phyloP scores from a whole-genome alignment of 2,797 vertebrate genomes.

The Aselliscus stoliczkanus region DNA sequence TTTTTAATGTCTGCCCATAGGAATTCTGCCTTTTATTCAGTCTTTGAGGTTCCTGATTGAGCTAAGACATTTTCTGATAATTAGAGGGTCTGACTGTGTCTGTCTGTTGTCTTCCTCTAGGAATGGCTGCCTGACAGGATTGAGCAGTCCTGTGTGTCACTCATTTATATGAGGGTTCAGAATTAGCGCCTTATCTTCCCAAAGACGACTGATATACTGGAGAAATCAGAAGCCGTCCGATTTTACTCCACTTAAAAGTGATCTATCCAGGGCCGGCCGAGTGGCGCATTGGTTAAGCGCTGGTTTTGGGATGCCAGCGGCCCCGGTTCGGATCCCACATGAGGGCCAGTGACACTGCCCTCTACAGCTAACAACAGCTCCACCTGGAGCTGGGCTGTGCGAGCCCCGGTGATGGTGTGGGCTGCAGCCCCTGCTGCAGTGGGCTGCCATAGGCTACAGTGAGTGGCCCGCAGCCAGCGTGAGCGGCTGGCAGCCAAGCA shows the following conservation, averaged over 20 bases:
- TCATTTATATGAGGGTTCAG: neutral
- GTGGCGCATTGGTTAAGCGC: no score
- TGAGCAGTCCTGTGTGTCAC: neutral
- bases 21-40: neutral
- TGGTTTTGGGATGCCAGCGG: no score
- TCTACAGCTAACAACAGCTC: no score
- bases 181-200: neutral
- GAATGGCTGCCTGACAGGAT: neutral
- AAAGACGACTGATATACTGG: neutral
- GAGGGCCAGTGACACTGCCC: no score
- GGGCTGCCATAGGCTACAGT: no score
- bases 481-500: no score
- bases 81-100: neutral
- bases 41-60: neutral
- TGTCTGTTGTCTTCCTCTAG: neutral
- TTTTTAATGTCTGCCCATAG: neutral
- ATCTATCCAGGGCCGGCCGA: no score
- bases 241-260: neutral
- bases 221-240: neutral
- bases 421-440: no score
- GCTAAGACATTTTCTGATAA: neutral
- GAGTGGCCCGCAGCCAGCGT: no score
- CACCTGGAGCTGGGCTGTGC: no score
- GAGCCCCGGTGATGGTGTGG: no score
- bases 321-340: no score